A percentile compares a stretch with the other conserved stretches of the same genome.
Conservation (phyloP, 1,140 invertebrate species). For the Papilio aristodemus region DNA sequence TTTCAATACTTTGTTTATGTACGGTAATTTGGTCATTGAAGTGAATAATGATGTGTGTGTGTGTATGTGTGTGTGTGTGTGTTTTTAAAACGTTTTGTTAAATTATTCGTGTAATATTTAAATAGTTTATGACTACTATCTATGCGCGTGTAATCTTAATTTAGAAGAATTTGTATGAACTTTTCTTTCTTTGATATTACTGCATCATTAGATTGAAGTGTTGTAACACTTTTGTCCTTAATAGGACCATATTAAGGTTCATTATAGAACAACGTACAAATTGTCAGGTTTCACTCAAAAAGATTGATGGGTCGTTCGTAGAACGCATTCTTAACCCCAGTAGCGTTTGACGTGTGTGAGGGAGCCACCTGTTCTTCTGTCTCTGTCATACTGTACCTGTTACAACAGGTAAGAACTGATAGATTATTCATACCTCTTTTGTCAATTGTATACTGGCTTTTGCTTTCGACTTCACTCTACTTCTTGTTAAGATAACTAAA, state of each 20-base stretch:
- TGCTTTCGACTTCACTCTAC: background rate
- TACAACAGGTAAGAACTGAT: constrained; percentile 17
- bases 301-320: constrained; percentile 32
- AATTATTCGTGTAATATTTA: no score
- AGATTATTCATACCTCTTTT: constrained; percentile 26
- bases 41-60: no score
- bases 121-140: no score
- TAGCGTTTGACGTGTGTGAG: constrained; percentile 22
- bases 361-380: background rate
- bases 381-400: constrained; percentile 22
- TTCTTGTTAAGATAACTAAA: background rate
- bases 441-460: constrained; percentile 14
- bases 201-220: background rate
- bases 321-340: constrained; percentile 32
- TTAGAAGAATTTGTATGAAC: background rate
- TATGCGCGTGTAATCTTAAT: background rate
- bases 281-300: constrained; percentile 34
- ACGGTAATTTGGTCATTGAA: no score
- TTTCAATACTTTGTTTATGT: no score
- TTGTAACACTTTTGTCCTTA: constrained; percentile 14
- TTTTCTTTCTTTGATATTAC: background rate
- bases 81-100: no score
- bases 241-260: background rate
- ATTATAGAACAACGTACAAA: constrained; percentile 10
- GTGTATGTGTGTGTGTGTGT: no score